A percentile compares a stretch with the other conserved stretches of the same genome.
phyloP scores from a whole-genome alignment of 2,888 invertebrate genomes.

The Slavum lentiscoides region DNA sequence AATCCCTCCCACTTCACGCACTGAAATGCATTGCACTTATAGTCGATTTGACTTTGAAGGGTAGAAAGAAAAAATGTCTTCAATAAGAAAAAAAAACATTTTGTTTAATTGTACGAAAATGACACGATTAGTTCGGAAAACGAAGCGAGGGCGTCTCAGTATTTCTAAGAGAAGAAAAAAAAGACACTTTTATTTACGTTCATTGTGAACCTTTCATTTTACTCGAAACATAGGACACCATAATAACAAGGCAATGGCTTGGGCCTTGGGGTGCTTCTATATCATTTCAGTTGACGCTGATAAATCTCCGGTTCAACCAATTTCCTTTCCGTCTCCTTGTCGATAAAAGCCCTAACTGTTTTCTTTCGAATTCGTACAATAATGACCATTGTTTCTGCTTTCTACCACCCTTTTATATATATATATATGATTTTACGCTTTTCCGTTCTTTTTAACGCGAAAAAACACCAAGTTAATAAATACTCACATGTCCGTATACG shows the following conservation, averaged over 20 bases:
- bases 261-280: not conserved
- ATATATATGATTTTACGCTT: constrained; percentile 16
- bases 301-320: constrained; percentile 39
- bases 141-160: not conserved
- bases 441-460: constrained; percentile 1
- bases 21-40: not conserved
- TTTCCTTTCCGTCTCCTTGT: constrained; percentile 26
- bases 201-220: constrained; percentile 18
- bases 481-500: not conserved
- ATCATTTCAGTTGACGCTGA: constrained; percentile 43
- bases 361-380: constrained; percentile 27
- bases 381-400: constrained; percentile 35
- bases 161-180: not conserved
- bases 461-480: constrained; percentile 42
- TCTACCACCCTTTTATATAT: constrained; percentile 3
- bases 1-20: not conserved
- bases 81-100: not conserved
- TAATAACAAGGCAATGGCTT: constrained; percentile 27
- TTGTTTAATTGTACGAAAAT: not conserved
- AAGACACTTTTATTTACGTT: constrained; percentile 13
- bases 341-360: constrained; percentile 30
- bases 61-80: not conserved
- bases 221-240: constrained; percentile 15
- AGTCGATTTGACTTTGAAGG: not conserved
- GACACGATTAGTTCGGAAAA: constrained; percentile 11